Evolutionary conservation across 2,888 invertebrate species (phyloP).

Genomic region (Dynastes hyllus): DNA sequence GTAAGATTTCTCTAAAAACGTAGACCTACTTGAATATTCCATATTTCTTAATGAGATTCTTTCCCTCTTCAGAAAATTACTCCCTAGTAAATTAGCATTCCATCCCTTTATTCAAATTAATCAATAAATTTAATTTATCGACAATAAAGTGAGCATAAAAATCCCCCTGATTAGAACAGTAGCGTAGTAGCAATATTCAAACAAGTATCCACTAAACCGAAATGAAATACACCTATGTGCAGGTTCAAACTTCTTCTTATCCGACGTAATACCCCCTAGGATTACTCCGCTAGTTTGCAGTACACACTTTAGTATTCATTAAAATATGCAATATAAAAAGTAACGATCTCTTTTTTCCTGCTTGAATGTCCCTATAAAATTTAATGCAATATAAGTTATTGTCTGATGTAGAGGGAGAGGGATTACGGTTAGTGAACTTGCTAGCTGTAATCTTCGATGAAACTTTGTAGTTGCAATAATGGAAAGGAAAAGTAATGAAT

Average conservation of each 20-base stretch:
- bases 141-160: slow-evolving; percentile 2
- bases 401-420: slow-evolving; percentile 7
- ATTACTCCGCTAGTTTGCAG: slow-evolving; percentile 43
- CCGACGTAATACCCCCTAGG: slow-evolving; percentile 22
- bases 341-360: slow-evolving; percentile 42
- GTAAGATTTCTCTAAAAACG: too few relatives aligned
- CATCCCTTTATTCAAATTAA: too few relatives aligned
- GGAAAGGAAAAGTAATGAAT: too few relatives aligned
- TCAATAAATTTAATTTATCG: slow-evolving; percentile 5
- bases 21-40: too few relatives aligned
- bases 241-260: slow-evolving; percentile 33
- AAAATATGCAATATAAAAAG: slow-evolving; percentile 46
- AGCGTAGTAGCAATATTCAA: background rate
- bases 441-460: background rate
- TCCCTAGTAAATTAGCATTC: too few relatives aligned
- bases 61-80: too few relatives aligned
- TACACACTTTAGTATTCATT: slow-evolving; percentile 47
- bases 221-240: slow-evolving; percentile 6
- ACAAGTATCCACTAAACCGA: slow-evolving; percentile 24
- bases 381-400: slow-evolving; percentile 46
- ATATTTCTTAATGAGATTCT: too few relatives aligned
- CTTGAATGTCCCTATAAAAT: slow-evolving; percentile 39
- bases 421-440: slow-evolving; percentile 30
- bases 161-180: background rate
- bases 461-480: too few relatives aligned